Evolutionary conservation across 2,888 invertebrate genomes (phyloP).

Genomic region (Cataglyphis cursor): DNA sequence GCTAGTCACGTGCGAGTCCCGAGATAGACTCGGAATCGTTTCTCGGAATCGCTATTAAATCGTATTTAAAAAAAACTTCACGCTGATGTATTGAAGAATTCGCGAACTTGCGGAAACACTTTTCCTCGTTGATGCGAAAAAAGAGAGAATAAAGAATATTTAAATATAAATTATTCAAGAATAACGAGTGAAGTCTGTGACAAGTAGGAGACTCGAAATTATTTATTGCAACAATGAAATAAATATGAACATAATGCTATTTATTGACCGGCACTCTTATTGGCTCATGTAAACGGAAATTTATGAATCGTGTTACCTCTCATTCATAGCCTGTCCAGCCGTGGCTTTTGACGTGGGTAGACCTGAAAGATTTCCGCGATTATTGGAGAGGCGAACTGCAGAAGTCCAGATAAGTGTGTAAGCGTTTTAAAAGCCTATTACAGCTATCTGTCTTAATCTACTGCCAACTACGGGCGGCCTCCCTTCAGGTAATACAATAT

Average conservation of each 20-base stretch:
- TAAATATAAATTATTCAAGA: background rate
- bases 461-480: constrained; percentile 62
- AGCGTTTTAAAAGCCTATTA: constrained; percentile 78
- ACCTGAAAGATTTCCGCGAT: constrained; percentile 54
- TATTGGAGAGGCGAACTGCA: constrained; percentile 66
- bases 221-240: background rate
- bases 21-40: constrained; percentile 3
- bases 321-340: constrained; percentile 21
- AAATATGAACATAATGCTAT: background rate
- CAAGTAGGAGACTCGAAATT: background rate
- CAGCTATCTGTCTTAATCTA: constrained; percentile 72
- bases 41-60: constrained; percentile 31
- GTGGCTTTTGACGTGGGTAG: constrained; percentile 21
- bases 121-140: background rate
- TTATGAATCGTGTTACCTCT: constrained; percentile 14
- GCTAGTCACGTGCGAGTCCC: constrained; percentile 46
- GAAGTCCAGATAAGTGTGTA: constrained; percentile 70
- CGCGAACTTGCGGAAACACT: background rate
- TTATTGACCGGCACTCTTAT: background rate
- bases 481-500: constrained; percentile 74
- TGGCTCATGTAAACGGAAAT: background rate
- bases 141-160: background rate
- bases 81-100: background rate
- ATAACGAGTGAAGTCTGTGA: background rate
- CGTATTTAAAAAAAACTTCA: constrained; percentile 6